These are phyloP conservation scores for Myiagra hebetior DNA, from an alignment of 2,113 vertebrate species.

Conservation along the genomic window DNA sequence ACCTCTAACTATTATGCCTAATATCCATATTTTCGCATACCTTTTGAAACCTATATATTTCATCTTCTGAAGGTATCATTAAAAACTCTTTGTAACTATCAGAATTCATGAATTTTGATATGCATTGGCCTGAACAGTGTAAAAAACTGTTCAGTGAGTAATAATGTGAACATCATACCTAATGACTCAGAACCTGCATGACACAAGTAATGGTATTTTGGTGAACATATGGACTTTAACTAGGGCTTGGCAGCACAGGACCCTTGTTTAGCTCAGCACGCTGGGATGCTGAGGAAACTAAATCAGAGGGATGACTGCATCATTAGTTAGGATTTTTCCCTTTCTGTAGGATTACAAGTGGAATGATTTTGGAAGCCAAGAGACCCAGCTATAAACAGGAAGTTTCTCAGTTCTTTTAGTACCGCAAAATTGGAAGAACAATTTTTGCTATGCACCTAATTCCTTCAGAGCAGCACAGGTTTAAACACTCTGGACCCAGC, in stretches of 20 bases:
- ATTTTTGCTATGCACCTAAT: neutral
- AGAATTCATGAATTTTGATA: slow-evolving; percentile 65
- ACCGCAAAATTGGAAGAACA: neutral
- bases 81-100: slow-evolving; percentile 41
- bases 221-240: slow-evolving; percentile 63
- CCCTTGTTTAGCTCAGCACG: neutral
- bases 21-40: slow-evolving; percentile 46
- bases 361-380: neutral
- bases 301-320: neutral
- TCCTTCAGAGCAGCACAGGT: neutral
- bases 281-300: neutral
- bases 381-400: neutral
- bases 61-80: slow-evolving; percentile 42
- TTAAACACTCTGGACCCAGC: neutral
- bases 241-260: slow-evolving; percentile 30
- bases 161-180: slow-evolving; percentile 58
- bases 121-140: neutral
- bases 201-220: slow-evolving; percentile 48
- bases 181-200: slow-evolving; percentile 54
- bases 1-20: slow-evolving; percentile 33
- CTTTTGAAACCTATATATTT: slow-evolving; percentile 57
- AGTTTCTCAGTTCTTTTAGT: neutral
- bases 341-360: neutral
- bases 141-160: slow-evolving; percentile 37
- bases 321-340: neutral